Evolutionary conservation across 2,797 vertebrate species (phyloP), one percentile per base, ranked within the genome.

Genomic region (Channallabes apus): DNA sequence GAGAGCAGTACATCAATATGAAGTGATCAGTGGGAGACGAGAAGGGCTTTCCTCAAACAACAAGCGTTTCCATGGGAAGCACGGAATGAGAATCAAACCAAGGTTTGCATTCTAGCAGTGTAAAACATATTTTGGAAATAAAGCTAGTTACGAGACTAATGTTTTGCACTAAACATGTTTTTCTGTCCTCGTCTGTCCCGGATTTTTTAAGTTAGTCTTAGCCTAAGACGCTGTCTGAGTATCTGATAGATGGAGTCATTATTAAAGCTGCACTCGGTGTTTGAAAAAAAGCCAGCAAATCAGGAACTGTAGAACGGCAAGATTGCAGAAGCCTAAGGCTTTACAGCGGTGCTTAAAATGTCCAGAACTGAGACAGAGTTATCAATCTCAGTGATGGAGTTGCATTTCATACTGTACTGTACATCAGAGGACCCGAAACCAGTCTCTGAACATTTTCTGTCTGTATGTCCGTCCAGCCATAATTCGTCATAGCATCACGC

Each of bases 321-420:
- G 46, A 82, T 82, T 82, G 80, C 80, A 56, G 46, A 54, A 80
- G 62, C 79, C 79, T 54, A 67, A 67, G 79, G 65, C 80, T 82
- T 82, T 82, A 82, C 65, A 69, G 65, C 29, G 27, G 65, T 58
- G 46, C 38, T 82, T 59, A 82, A 82, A 72, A 82, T 24, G 81
- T 71, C 81, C 67, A 82, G 67, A 72, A 72, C 67, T 32, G 54
- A 69, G 81, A 59, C 81, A 59, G 54, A 71, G 81, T 82, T 35
- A 82, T 82, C 67, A 82, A 82, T 82, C 67, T 82, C 67, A 24
- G 67, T 82, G 81, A 82, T 72, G 54, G 80, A 82, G 64, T 46
- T 46, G 46, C 9, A 7, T 11, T 46, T 9, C 46, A 8, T 46
- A 46, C 46, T 46, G 38, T 46, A 46, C 41, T 46, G 41, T 41